Percentiles rank a stretch among this genome's conserved stretches.
phyloP scores from a whole-genome alignment of 2,888 invertebrate species.

The Esperia sulphurella region DNA sequence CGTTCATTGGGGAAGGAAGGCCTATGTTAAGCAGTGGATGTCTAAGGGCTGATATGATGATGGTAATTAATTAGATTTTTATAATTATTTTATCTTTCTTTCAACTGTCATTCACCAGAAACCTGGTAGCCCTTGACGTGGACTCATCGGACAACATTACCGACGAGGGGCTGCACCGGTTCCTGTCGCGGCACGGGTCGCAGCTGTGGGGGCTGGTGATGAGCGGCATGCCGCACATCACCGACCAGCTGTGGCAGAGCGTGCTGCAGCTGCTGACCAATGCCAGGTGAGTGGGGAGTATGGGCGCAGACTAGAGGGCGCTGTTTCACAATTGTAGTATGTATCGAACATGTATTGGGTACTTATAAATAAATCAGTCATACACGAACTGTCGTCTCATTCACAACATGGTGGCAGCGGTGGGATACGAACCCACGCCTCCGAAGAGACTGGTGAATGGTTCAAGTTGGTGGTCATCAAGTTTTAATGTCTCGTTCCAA shows the following conservation, averaged over 20 bases:
- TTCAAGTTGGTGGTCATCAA: no score
- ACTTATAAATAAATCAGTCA: no score
- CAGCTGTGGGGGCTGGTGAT: slow-evolving; percentile 93
- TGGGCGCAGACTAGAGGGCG: no score
- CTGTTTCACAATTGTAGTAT: no score
- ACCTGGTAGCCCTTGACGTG: slow-evolving; percentile 92
- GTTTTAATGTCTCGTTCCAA: no score
- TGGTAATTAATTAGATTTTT: no score
- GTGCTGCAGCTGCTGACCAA: slow-evolving; percentile 94
- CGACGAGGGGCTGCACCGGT: slow-evolving; percentile 95
- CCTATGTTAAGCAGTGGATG: no score
- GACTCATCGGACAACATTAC: slow-evolving; percentile 96
- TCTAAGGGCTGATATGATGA: no score
- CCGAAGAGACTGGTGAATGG: slow-evolving; percentile 94
- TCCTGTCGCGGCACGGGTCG: slow-evolving; percentile 92
- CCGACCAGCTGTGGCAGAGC: slow-evolving; percentile 98
- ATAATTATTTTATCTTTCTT: no score
- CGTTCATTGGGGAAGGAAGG: no score
- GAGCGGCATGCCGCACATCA: slow-evolving; percentile 98
- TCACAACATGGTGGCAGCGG: slow-evolving; percentile 84
- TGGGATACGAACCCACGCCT: slow-evolving; percentile 94
- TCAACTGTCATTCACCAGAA: slow-evolving; percentile 56
- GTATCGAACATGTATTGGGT: no score
- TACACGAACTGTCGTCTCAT: no score
- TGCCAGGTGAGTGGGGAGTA: slow-evolving; percentile 92